Conservation (phyloP, 2,888 invertebrate genomes). For the Microplitis deprimator region DNA sequence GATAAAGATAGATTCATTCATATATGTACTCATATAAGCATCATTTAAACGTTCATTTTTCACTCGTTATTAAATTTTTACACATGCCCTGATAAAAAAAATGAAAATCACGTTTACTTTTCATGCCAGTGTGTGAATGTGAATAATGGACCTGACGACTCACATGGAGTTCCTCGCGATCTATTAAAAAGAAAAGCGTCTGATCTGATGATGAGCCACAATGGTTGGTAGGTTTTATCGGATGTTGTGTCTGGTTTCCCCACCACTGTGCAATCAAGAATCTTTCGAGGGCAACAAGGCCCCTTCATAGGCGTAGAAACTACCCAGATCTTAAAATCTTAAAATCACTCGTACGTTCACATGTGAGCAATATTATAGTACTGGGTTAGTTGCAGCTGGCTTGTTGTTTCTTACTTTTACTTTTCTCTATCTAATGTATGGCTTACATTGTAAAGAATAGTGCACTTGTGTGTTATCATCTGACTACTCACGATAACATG, state of each 20-base stretch:
- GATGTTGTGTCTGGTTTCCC: slow-evolving; percentile 54
- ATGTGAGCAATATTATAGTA: background rate
- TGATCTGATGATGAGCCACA: slow-evolving; percentile 46
- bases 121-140: background rate
- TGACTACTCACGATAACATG: no score
- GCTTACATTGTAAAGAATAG: no score
- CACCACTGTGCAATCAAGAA: slow-evolving; percentile 41
- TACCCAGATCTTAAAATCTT: background rate
- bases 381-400: background rate
- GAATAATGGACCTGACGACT: background rate
- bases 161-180: background rate
- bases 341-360: background rate
- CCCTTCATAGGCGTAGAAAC: background rate
- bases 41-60: slow-evolving; percentile 14
- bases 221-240: slow-evolving; percentile 47
- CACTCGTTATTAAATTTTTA: slow-evolving; percentile 9
- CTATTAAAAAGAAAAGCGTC: slow-evolving; percentile 25
- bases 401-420: slow-evolving; percentile 6
- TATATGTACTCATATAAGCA: background rate
- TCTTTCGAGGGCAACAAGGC: slow-evolving; percentile 47
- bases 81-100: background rate
- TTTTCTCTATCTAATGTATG: background rate
- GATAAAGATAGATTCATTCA: slow-evolving; percentile 5
- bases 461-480: no score
- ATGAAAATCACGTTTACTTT: background rate